These are phyloP conservation scores for Cosmorhoe ocellata DNA, from an alignment of 2,888 invertebrate species.

Conservation along the genomic window DNA sequence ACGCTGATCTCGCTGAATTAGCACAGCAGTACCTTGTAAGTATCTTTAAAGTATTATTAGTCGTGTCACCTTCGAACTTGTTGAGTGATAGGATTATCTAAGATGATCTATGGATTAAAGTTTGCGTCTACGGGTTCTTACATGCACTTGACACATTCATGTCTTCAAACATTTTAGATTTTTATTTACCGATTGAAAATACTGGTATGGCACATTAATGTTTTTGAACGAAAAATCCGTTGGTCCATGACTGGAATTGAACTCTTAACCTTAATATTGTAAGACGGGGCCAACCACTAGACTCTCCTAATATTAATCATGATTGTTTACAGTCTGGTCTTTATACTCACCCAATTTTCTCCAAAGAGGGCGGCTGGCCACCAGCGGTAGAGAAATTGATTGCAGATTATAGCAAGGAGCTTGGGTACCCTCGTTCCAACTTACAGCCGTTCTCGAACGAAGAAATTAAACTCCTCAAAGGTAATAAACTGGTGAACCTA, in stretches of 20 bases:
- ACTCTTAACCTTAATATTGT: too few relatives aligned
- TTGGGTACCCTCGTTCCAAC: slow-evolving; percentile 50
- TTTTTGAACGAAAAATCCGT: too few relatives aligned
- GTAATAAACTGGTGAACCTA: not conserved
- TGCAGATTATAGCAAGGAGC: slow-evolving; percentile 57
- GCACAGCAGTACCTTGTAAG: slow-evolving; percentile 29
- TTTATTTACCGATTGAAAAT: too few relatives aligned
- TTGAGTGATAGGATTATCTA: too few relatives aligned
- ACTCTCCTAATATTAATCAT: too few relatives aligned
- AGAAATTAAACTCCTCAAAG: slow-evolving; percentile 3
- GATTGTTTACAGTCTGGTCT: not conserved
- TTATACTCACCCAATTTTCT: not conserved
- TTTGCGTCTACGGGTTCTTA: too few relatives aligned
- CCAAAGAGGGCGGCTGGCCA: slow-evolving; percentile 72
- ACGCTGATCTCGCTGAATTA: slow-evolving; percentile 28
- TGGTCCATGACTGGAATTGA: too few relatives aligned
- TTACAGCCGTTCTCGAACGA: not conserved
- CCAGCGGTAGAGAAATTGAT: slow-evolving; percentile 58
- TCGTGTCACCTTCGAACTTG: not conserved
- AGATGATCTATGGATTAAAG: too few relatives aligned
- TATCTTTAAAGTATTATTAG: not conserved
- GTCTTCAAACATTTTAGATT: too few relatives aligned
- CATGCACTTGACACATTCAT: too few relatives aligned
- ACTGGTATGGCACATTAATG: too few relatives aligned
- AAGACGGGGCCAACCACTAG: too few relatives aligned